phyloP scores from a whole-genome alignment of 2,113 vertebrate species.

The Xiphophorus hellerii region DNA sequence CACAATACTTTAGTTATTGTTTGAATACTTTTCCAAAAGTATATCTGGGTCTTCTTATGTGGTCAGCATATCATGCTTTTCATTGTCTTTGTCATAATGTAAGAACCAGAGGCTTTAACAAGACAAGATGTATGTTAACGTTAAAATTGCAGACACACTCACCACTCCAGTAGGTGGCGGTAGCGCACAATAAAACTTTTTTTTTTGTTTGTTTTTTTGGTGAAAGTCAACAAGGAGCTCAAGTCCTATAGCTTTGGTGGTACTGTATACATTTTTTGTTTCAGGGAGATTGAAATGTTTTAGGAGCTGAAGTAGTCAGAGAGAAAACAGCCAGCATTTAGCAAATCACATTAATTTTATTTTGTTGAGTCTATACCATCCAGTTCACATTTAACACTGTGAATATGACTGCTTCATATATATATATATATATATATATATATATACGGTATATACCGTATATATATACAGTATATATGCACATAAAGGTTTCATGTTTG shows the following conservation, averaged over 20 bases:
- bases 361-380: slow-evolving; percentile 53
- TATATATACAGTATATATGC: slow-evolving; percentile 12
- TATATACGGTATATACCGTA: too few relatives aligned
- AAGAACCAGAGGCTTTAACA: background rate
- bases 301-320: background rate
- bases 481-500: slow-evolving; percentile 52
- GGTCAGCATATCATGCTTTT: background rate
- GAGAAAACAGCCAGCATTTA: slow-evolving; percentile 23
- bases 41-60: too few relatives aligned
- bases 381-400: slow-evolving; percentile 63
- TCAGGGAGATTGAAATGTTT: background rate
- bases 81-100: background rate
- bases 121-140: background rate
- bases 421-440: slow-evolving; percentile 1
- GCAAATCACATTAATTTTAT: slow-evolving; percentile 62
- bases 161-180: too few relatives aligned
- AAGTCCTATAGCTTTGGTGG: background rate
- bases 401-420: slow-evolving; percentile 37
- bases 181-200: too few relatives aligned
- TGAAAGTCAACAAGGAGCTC: background rate
- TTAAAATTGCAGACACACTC: background rate
- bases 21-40: too few relatives aligned
- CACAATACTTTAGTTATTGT: too few relatives aligned
- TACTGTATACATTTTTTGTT: background rate
- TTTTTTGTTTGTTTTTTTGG: background rate